Conservation (phyloP, 2,797 vertebrate species). For the Amblyraja radiata region DNA sequence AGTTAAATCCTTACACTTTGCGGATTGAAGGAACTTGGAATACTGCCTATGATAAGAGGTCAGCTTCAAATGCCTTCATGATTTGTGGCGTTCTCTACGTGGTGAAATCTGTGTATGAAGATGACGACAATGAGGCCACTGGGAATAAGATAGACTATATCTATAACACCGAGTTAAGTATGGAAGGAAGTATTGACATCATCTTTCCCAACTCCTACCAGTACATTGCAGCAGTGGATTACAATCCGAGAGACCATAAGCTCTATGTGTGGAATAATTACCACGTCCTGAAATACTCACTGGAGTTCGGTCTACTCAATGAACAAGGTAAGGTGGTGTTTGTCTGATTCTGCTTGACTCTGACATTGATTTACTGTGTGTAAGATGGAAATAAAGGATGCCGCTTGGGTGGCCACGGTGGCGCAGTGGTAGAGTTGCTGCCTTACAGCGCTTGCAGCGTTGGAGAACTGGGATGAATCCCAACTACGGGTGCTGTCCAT, state of each 20-base stretch:
- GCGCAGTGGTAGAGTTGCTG: no score
- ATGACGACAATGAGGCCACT: slow-evolving; percentile 95
- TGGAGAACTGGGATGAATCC: no score
- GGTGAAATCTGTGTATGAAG: slow-evolving; percentile 92
- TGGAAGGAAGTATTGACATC: slow-evolving; percentile 86
- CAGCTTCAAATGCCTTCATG: slow-evolving; percentile 97
- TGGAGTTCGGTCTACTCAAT: slow-evolving; percentile 91
- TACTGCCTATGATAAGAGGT: slow-evolving; percentile 93
- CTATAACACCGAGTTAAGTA: slow-evolving; percentile 94
- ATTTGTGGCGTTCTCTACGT: slow-evolving; percentile 97
- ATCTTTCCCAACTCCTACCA: slow-evolving; percentile 97
- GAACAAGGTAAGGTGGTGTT: slow-evolving; percentile 72
- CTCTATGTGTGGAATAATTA: slow-evolving; percentile 99
- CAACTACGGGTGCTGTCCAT: no score
- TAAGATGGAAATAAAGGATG: background rate
- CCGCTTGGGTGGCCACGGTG: no score
- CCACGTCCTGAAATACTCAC: slow-evolving; percentile 91
- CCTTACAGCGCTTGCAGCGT: no score
- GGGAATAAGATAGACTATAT: slow-evolving; percentile 99
- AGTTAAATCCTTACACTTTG: slow-evolving; percentile 90
- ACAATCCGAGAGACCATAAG: slow-evolving; percentile 94
- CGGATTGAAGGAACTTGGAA: slow-evolving; percentile 96
- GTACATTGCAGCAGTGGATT: slow-evolving; percentile 98
- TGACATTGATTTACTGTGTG: background rate
- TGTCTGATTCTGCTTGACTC: background rate